These are phyloP conservation scores for Hirtodrosophila confusa DNA, from an alignment of 2,888 invertebrate genomes.

Conservation along the genomic window DNA sequence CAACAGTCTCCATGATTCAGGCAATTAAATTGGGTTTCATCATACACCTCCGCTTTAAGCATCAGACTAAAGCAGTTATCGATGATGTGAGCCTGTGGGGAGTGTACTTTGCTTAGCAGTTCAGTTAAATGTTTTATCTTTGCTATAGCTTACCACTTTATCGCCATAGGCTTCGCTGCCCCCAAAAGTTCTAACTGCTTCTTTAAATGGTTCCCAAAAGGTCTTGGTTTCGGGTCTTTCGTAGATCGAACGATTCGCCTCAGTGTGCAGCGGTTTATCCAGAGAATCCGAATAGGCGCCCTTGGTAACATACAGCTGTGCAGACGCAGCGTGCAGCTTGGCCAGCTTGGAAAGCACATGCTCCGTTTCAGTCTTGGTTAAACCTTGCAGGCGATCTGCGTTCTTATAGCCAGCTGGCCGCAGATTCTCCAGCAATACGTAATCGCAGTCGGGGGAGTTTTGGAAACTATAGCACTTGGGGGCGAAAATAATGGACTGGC, in stretches of 20 bases:
- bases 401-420: slow-evolving; percentile 65
- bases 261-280: slow-evolving; percentile 31
- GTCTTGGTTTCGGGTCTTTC: background rate
- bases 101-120: background rate
- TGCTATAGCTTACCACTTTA: slow-evolving; percentile 40
- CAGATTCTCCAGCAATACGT: slow-evolving; percentile 76
- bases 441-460: slow-evolving; percentile 39
- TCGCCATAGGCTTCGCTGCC: slow-evolving; percentile 30
- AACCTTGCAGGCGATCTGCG: slow-evolving; percentile 69
- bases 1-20: slow-evolving; percentile 81
- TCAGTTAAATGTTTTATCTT: background rate
- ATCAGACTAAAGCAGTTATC: background rate
- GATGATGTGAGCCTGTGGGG: slow-evolving; percentile 11
- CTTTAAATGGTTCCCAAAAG: background rate
- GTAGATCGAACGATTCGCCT: slow-evolving; percentile 3
- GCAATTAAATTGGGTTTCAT: slow-evolving; percentile 61
- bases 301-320: slow-evolving; percentile 57
- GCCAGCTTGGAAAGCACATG: slow-evolving; percentile 74
- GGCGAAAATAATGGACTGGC: slow-evolving; percentile 50
- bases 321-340: slow-evolving; percentile 81
- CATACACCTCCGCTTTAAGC: slow-evolving; percentile 26
- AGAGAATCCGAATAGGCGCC: slow-evolving; percentile 47
- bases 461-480: slow-evolving; percentile 59
- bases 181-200: slow-evolving; percentile 7
- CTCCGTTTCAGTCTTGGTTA: slow-evolving; percentile 71